Evolutionary conservation across 2,797 vertebrate genomes (phyloP).

Genomic region (Peromyscus eremicus): DNA sequence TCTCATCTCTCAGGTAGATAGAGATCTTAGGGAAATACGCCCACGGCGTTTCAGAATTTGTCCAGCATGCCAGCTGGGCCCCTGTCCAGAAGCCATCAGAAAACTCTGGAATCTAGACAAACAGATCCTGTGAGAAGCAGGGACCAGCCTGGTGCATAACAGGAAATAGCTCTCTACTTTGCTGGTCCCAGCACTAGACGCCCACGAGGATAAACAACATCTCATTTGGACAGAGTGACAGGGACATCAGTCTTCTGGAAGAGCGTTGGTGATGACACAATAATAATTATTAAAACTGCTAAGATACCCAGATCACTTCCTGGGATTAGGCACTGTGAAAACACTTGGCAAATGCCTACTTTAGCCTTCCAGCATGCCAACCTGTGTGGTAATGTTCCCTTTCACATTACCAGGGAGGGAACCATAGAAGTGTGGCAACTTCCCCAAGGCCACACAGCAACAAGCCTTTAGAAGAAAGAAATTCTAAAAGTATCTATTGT

Average conservation of each 20-base stretch:
- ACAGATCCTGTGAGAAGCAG: neutral
- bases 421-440: neutral
- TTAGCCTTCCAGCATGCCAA: rapidly evolving
- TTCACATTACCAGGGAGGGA: rapidly evolving
- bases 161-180: neutral
- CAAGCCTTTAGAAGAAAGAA: neutral
- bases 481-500: neutral
- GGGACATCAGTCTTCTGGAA: neutral
- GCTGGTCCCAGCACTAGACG: rapidly evolving
- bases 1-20: slow-evolving; percentile 96
- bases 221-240: neutral
- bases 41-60: slow-evolving; percentile 94
- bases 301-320: neutral
- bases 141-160: neutral
- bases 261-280: neutral
- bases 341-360: rapidly evolving
- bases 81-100: slow-evolving; percentile 96
- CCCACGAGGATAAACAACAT: neutral
- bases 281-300: rapidly evolving
- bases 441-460: neutral
- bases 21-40: slow-evolving; percentile 97
- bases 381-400: rapidly evolving
- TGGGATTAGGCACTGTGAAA: rapidly evolving
- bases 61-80: slow-evolving; percentile 97
- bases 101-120: slow-evolving; percentile 93